phyloP scores from a whole-genome alignment of 2,113 vertebrate genomes.

The Pogona vitticeps region DNA sequence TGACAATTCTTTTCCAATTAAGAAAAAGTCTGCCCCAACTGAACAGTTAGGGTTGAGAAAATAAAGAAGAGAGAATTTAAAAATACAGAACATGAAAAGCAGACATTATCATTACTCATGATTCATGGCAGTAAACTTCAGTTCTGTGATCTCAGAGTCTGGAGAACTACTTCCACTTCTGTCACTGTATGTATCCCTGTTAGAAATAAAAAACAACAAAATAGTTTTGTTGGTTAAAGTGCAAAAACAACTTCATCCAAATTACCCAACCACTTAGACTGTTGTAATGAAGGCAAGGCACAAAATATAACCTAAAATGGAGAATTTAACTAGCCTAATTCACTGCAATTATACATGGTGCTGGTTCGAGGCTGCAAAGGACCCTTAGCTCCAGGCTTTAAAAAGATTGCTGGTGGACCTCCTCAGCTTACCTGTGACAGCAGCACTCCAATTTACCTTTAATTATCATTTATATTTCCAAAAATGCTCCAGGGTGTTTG shows the following conservation, averaged over 20 bases:
- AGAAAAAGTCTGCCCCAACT: not conserved
- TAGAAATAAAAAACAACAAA: no score
- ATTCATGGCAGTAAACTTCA: conserved; percentile 83
- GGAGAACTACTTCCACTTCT: conserved; percentile 90
- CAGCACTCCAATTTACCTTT: not conserved
- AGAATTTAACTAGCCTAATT: not conserved
- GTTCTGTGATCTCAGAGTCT: conserved; percentile 88
- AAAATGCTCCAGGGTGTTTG: not conserved
- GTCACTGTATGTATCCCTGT: conserved; percentile 94
- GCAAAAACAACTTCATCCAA: not conserved
- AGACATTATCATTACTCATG: conserved; percentile 76
- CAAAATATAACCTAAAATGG: not conserved
- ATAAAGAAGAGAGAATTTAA: not conserved
- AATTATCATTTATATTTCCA: not conserved
- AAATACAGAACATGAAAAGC: not conserved
- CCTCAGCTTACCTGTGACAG: not conserved
- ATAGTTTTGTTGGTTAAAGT: not conserved
- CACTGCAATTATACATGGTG: not conserved
- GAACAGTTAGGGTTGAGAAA: no score
- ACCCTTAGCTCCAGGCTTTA: no score
- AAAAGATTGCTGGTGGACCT: no score
- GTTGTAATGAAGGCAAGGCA: not conserved
- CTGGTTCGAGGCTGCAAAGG: not conserved
- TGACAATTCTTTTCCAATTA: not conserved
- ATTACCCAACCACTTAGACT: not conserved